phyloP scores from a whole-genome alignment of 2,797 vertebrate species.

The Salmo trutta region DNA sequence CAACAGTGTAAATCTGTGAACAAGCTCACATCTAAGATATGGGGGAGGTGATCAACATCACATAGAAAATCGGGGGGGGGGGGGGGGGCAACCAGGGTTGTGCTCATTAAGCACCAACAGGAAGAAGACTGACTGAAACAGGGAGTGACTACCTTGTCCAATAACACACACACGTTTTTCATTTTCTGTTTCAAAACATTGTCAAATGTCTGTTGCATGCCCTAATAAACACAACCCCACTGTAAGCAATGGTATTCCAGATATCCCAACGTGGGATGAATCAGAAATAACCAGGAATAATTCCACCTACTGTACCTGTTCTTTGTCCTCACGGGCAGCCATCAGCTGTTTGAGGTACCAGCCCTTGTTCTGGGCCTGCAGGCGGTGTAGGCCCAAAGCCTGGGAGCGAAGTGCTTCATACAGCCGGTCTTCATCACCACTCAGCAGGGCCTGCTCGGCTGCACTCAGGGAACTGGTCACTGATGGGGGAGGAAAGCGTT shows the following conservation, averaged over 20 bases:
- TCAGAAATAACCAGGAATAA: neutral
- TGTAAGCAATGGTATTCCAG: neutral
- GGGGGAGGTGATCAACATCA: neutral
- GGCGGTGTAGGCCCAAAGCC: constrained; percentile 81
- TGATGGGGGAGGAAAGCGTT: constrained; percentile 30
- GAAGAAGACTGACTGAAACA: neutral
- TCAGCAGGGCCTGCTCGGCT: constrained; percentile 80
- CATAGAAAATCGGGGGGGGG: too few species aligned
- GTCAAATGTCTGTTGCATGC: neutral
- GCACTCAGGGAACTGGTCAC: constrained; percentile 75
- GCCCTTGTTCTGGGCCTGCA: constrained; percentile 85
- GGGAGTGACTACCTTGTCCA: neutral
- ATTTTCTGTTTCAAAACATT: too few species aligned
- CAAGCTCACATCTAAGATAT: neutral
- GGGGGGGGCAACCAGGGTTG: neutral
- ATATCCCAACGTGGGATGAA: neutral
- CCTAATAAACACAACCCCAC: neutral
- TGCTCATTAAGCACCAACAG: neutral
- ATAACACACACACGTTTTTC: neutral
- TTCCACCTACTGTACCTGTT: constrained; percentile 75
- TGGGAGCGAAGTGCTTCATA: constrained; percentile 78
- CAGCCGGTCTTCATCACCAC: constrained; percentile 70
- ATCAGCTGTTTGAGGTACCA: constrained; percentile 95
- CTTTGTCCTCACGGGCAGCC: constrained; percentile 81
- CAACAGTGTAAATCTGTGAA: neutral